Percentiles rank a stretch among this genome's conserved stretches.
Conservation (phyloP, 2,113 vertebrate genomes). For the Campylomormyrus tamandua region DNA sequence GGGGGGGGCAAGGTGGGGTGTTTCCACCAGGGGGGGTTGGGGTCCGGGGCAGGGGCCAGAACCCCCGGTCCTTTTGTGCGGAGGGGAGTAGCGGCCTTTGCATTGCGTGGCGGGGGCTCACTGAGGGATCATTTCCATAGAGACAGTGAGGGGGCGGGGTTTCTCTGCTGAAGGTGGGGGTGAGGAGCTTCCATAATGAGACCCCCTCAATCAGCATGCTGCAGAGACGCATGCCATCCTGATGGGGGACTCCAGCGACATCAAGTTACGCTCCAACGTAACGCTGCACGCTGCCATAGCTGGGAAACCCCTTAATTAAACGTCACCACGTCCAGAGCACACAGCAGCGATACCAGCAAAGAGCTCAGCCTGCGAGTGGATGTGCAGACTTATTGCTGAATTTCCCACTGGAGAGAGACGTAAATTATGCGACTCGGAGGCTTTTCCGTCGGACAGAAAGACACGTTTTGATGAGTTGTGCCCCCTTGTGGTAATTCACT, state of each 20-base stretch:
- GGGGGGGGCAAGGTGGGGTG: not conserved
- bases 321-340: not conserved
- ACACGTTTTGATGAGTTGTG: not conserved
- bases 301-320: not conserved
- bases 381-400: not conserved
- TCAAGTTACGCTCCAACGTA: not conserved
- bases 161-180: constrained; percentile 24
- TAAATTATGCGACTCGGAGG: not conserved
- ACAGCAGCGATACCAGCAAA: not conserved
- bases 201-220: not conserved
- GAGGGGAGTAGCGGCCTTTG: not conserved
- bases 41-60: not conserved
- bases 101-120: not conserved
- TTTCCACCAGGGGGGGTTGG: not conserved
- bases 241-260: not conserved
- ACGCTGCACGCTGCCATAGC: not conserved
- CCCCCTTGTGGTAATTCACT: not conserved
- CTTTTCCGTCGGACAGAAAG: not conserved
- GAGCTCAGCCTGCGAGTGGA: not conserved
- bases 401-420: not conserved
- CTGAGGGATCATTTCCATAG: constrained; percentile 43
- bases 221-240: not conserved
- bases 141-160: constrained; percentile 17
- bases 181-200: constrained; percentile 14
- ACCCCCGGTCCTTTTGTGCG: not conserved